These are phyloP conservation scores for Fragum sueziense DNA, from an alignment of 2,888 invertebrate genomes.

Conservation along the genomic window DNA sequence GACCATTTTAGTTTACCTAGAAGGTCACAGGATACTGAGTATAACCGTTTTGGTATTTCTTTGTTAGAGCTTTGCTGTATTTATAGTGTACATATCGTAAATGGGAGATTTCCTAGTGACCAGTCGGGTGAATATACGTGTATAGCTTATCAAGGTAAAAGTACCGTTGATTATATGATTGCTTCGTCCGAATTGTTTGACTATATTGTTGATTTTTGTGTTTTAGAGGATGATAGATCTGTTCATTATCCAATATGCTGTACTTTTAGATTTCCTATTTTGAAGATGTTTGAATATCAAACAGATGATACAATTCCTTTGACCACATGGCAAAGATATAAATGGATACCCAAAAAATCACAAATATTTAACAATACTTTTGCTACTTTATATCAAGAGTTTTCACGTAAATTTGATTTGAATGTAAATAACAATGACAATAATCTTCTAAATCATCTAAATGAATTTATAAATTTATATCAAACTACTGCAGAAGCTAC, in stretches of 20 bases:
- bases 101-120: not conserved
- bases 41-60: no score
- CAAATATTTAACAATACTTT: not conserved
- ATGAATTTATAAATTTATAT: no score
- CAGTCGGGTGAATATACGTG: not conserved
- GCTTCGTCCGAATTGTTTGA: no score
- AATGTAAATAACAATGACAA: no score
- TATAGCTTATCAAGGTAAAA: not conserved
- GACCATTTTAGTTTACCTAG: slow-evolving; percentile 9
- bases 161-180: not conserved
- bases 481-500: no score
- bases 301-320: not conserved
- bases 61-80: no score
- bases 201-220: no score
- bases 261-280: not conserved
- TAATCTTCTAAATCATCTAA: no score
- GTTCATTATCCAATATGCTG: not conserved
- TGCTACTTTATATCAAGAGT: no score
- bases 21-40: not conserved
- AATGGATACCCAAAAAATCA: not conserved
- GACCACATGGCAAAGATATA: not conserved
- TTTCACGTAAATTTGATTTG: no score
- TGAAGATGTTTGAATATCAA: not conserved
- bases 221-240: not conserved
- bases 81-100: no score